Base-by-base conservation (phyloP, 2,888 invertebrate genomes). In the Hydropsyche betteni region DNA sequence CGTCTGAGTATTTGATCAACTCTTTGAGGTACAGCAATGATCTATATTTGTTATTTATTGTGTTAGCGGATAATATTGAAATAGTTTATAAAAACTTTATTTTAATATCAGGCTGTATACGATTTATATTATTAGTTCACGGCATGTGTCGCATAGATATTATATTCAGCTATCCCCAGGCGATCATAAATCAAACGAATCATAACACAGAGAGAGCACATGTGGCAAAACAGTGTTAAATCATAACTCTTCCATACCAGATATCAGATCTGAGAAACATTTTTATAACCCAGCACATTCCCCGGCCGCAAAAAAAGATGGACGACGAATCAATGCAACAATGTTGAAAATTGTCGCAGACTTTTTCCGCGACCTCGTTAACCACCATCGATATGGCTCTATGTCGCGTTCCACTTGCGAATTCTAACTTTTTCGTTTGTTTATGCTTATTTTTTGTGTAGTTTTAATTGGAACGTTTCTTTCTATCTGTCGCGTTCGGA, bases 121-220 rank as follows among this genome's bases (percentile, higher is more conserved):
- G 24, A 24, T 24, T 24, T 24, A 24, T 44, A 44, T 44, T 44
- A 44, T 44, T 8, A 44, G 7, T 44, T 8, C 10, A 44, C 6
- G 44, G 6, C 44, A 44, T 44, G 44, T 44, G 44, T 44, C 44
- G 44, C 44, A 44, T 44, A 6, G 44, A 44, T 8, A 24, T 24
- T 24, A 24, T 61, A 33, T 61, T 61, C 33, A 16, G 61, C 10
- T 61, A n/a, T 34, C 36, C 64, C 34, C 34, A 34, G 64, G 64
- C 64, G 64, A 64, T 36, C 34, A 64, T 64, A 64, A 64, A 64
- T 64, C 64, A 64, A 64, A 36, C 64, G 34, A 64, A 64, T 64
- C 34, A 64, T 24, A 64, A 64, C 34, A 64, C 61, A 16, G 24
- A 10, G 61, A 24, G 34, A 7, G 64, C 36, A 34, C 44, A 44